Base-by-base conservation (phyloP, 2,888 invertebrate species). In the Cabera pusaria region DNA sequence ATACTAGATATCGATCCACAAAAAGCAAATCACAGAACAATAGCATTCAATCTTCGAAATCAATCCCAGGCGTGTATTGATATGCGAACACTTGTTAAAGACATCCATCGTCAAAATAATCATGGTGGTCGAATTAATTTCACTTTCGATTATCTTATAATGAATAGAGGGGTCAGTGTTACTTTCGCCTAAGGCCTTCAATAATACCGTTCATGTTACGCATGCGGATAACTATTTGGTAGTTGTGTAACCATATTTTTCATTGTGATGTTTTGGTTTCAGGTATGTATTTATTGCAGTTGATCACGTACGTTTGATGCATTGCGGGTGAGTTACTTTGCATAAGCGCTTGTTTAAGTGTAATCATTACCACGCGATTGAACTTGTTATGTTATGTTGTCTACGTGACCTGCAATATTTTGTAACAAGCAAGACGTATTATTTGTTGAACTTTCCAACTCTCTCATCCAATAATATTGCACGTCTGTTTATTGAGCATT, bases 141-240 rank as follows among this genome's bases (percentile, higher is more conserved):
- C 76, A 80, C 85, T 85, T 85, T 87, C 81, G 73, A 76, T 84
- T 76, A 75, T 75, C 64, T 70, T 72, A 28, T 79, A 78, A 83
- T 85, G 83, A 81, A 79, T 72, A 69, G 73, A 64, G 75, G 72
- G 85, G 85, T 85, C 84, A 80, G 68, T 56, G 56, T 56, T 60
- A 64, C 84, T 85, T 85, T 85, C 82, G 84, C 79, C 73, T 46
- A 58, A 45, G 75, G 81, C 78, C 43, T 55, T 54, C 60, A 62
- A 58, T 75, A 72, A 79, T 74, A 66, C 59, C 49, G 56, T 53
- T 60, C 59, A 53, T 64, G 57, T 69, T 72, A 65, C 70, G 66
- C 25, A 40, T 41, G 35, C 44, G 33, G 37, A 44, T 39, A 44
- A 34, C 3, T 38, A 34, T 35, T 3, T 21, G 25, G 7, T 5